Base-by-base conservation (phyloP, 37 sponge, comb jelly and placozoan species). In the Diacarnus erythraeanus region DNA sequence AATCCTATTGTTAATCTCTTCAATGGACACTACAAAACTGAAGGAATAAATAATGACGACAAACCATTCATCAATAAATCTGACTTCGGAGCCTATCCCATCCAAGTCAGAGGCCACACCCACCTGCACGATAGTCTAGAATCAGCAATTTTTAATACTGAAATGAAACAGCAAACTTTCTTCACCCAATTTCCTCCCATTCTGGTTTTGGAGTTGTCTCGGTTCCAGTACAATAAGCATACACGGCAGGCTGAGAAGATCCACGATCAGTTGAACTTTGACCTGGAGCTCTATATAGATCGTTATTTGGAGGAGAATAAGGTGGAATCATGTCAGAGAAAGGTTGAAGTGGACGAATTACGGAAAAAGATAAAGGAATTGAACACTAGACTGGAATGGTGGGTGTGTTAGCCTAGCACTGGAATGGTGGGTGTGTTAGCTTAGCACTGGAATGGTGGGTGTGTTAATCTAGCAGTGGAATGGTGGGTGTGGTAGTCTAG, bases 61-160 rank as follows among this genome's bases (percentile, higher is more conserved):
- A 21, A 77, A 26, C 38, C 61, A 26, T 86, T 91, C 61, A 75
- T 75, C 27, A 82, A 91, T 74, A 72, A 81, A 35, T 77, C 78
- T 0, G 71, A 72, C 51, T 81, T 91, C 59, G 91, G 91, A 25
- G 91, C 87, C 31, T 86, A 78, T 33, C 91, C 87, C 38, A 57
- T 91, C 10, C 82, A 91, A 60, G 83, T 91, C 17, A 77, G 80
- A 43, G 87, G 87, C 59, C 80, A 85, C 75, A 44, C 87, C 59
- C 74, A 82, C 75, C 74, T 91, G 41, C 85, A 91, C 42, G 91
- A 91, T 56, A 80, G 87, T 58, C 83, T 91, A 42, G 87, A 80
- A 56, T 87, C 90, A 58, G 81, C 85, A 2, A 80, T 71, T 22
- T 69, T 75, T 69, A 84, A 57, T 77, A 57, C 67, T 4, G 87